A percentile compares a stretch with the other conserved stretches of the same genome.
Conservation (phyloP, 2,113 vertebrate species). For the Lepidothrix coronata region DNA sequence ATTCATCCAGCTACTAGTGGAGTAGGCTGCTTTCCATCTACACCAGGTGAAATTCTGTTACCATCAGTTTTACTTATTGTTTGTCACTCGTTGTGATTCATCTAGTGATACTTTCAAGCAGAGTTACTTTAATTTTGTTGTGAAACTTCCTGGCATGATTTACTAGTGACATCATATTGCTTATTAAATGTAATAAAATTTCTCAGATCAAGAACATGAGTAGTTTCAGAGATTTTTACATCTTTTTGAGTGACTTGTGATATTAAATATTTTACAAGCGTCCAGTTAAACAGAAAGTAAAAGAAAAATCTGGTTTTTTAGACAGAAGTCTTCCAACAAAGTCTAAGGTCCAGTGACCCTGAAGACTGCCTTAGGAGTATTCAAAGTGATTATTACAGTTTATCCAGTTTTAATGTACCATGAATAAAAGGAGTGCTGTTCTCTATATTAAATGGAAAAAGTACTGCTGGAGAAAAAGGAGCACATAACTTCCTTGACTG, state of each 20-base stretch:
- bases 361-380: neutral
- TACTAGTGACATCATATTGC: neutral
- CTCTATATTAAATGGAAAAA: neutral
- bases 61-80: neutral
- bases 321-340: neutral
- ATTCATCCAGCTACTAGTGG: neutral
- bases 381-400: neutral
- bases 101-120: neutral
- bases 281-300: neutral
- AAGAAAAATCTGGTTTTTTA: neutral
- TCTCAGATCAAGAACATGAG: neutral
- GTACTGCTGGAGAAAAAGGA: neutral
- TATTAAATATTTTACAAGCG: neutral
- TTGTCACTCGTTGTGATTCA: neutral
- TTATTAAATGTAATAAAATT: neutral
- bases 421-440: neutral
- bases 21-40: neutral
- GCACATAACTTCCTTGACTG: neutral
- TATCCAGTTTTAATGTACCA: neutral
- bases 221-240: neutral
- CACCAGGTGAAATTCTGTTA: neutral
- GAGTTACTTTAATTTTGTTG: neutral
- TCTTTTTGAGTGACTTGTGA: neutral
- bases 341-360: neutral
- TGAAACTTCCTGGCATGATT: neutral